Conservation (phyloP, 2,888 invertebrate genomes). For the Habroteleia sp. region DNA sequence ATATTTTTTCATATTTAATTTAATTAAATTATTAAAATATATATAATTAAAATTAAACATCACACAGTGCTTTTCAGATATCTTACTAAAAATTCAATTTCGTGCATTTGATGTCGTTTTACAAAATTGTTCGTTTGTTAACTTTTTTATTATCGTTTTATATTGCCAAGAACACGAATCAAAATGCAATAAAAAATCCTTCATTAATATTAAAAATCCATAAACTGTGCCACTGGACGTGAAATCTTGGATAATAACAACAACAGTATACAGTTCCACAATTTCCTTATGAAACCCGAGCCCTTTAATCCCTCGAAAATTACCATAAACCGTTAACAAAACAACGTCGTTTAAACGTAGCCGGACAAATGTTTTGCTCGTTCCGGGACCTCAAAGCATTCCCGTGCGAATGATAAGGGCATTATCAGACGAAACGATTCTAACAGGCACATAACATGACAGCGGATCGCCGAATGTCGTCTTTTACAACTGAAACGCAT, state of each 20-base stretch:
- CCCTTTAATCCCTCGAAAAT: conserved; percentile 11
- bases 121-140: no score
- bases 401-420: conserved; percentile 32
- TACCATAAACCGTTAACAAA: conserved; percentile 28
- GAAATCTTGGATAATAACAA: conserved; percentile 1
- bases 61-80: no score
- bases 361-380: conserved; percentile 28
- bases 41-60: no score
- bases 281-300: conserved; percentile 6
- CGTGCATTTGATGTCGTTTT: no score
- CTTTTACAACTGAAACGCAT: conserved; percentile 35
- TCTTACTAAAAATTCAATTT: no score
- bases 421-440: conserved; percentile 32
- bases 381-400: conserved; percentile 1
- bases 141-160: no score
- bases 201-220: conserved; percentile 1
- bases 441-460: conserved; percentile 24
- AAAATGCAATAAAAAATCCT: not conserved
- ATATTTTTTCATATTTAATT: no score
- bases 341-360: conserved; percentile 14
- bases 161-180: no score
- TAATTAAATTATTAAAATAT: no score
- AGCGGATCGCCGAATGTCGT: conserved; percentile 9
- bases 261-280: conserved; percentile 1
- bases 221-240: not conserved